A percentile compares a stretch with the other conserved stretches of the same genome.
Conservation (phyloP, 2,113 vertebrate genomes). For the Calidris pygmaea region DNA sequence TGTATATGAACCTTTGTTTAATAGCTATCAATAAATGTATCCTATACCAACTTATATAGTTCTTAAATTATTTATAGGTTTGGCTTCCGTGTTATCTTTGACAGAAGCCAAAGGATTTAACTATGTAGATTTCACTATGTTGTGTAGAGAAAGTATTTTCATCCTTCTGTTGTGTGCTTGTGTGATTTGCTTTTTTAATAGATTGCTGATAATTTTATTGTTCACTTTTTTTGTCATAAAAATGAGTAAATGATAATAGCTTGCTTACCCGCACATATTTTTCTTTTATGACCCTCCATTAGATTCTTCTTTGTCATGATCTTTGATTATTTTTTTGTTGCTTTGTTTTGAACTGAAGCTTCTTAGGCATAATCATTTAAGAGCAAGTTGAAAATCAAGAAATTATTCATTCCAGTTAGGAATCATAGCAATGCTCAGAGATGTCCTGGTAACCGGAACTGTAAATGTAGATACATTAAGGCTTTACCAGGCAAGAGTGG, state of each 20-base stretch:
- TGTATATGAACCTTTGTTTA: neutral
- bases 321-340: neutral
- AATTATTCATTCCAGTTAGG: neutral
- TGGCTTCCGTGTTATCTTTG: neutral
- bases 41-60: neutral
- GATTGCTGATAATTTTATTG: neutral
- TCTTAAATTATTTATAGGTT: neutral
- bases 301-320: neutral
- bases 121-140: accelerated
- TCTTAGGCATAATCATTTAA: neutral
- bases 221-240: neutral
- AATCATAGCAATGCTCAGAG: neutral
- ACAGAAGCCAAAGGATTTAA: neutral
- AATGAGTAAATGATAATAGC: neutral
- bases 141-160: neutral
- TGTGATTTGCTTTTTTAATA: neutral
- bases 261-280: neutral
- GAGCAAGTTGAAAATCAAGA: neutral
- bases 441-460: neutral
- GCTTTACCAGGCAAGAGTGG: neutral
- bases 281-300: neutral
- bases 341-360: neutral
- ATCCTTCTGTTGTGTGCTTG: neutral
- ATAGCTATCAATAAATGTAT: neutral
- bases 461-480: neutral